Base-by-base conservation (phyloP, 2,113 vertebrate species). In the Erpornis zantholeuca region DNA sequence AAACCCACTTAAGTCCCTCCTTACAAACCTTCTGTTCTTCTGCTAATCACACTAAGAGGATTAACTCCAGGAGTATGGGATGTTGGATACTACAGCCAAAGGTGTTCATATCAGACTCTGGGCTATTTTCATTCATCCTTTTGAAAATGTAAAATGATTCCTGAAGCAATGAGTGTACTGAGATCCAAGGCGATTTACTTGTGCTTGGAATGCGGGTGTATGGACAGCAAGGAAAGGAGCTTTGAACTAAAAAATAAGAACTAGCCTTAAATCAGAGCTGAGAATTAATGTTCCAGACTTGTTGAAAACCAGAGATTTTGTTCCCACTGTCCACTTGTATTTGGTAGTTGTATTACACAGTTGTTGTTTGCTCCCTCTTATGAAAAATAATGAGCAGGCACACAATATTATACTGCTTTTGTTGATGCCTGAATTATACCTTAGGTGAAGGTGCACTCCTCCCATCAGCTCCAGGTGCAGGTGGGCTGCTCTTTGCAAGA, bases 1-100 rank as follows among this genome's bases (percentile, higher is more conserved):
- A 90, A 93, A 82, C 79, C 70, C 38, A 4, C 61, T 83, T 95
- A 96, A 97, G 78, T 69, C 92, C 45, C 85, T 95, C 90, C 61
- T 92, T 88, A 82, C 87, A 93, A 89, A 75, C 96, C 90, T 96
- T 85, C 94, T 94, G 92, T 85, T 94, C 96, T 90, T 50, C 54
- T 73, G 71, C 94, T 97, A 96, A 97, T 95, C 88, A 57, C 57
- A 33, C 17, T 95, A 96, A 97, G 94, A 95, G 75, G 96, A 93
- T 97, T 96, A 95, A 28, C 71, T 93, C 49, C 61, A 85, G 63
- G 78, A 82, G 78, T 78, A 73, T 0, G 36, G 54, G 20, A 27
- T 80, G 66, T 44, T 82, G 78, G 72, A 88, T 42, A 44, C 75
- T 92, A 57, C 57, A 70, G 90, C 75, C 75, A 91, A 38, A 92